Evolutionary conservation across 2,888 invertebrate genomes (phyloP).

Genomic region (Spisula subtruncata): DNA sequence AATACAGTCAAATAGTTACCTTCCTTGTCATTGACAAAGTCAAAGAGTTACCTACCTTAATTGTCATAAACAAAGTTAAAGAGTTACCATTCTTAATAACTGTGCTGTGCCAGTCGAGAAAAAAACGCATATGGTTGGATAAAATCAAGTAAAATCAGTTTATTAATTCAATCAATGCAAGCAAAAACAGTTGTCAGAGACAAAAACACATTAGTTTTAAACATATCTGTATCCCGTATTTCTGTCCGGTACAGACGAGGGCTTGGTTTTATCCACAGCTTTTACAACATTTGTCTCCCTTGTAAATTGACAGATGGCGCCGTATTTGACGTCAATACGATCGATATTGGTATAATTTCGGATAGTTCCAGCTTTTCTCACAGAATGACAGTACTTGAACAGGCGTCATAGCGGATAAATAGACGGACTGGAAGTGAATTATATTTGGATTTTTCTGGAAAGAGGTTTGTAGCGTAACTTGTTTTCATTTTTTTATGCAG

Average conservation of each 20-base stretch:
- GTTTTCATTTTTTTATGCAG: not conserved
- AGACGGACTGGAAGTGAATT: not conserved
- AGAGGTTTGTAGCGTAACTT: slow-evolving; percentile 1
- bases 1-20: too few species aligned
- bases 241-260: not conserved
- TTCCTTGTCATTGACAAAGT: too few species aligned
- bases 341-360: slow-evolving; percentile 26
- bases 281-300: slow-evolving; percentile 20
- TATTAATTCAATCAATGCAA: too few species aligned
- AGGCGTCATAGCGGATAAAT: slow-evolving; percentile 6
- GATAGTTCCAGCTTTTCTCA: slow-evolving; percentile 24
- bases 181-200: too few species aligned
- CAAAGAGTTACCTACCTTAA: too few species aligned
- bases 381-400: not conserved
- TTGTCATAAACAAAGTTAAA: too few species aligned
- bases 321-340: slow-evolving; percentile 57
- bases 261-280: not conserved
- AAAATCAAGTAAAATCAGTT: too few species aligned
- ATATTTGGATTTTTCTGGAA: not conserved
- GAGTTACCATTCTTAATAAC: too few species aligned
- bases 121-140: too few species aligned
- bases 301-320: slow-evolving; percentile 61
- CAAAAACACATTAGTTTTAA: too few species aligned
- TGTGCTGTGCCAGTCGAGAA: too few species aligned
- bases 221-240: not conserved